These are phyloP conservation scores for Spicauda simplicius DNA, from an alignment of 2,888 invertebrate species.

Conservation along the genomic window DNA sequence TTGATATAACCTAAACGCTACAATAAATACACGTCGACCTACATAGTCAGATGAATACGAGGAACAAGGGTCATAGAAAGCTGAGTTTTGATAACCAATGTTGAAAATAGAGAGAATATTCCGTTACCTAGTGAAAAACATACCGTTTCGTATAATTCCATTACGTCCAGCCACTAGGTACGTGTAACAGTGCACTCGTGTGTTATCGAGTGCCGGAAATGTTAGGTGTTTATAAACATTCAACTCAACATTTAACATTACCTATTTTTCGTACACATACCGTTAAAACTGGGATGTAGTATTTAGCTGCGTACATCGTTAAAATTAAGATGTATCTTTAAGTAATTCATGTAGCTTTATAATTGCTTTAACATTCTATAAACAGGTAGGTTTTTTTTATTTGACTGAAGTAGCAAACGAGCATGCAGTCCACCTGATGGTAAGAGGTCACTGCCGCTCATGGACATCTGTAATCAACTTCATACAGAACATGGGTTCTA, in stretches of 20 bases:
- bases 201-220: conserved; percentile 15
- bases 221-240: conserved; percentile 23
- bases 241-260: not conserved
- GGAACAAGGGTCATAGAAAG: not conserved
- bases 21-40: not conserved
- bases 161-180: conserved; percentile 11
- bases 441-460: too few species aligned
- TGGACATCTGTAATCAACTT: too few species aligned
- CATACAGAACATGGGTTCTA: too few species aligned
- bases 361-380: too few species aligned
- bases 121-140: not conserved
- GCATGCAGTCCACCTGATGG: too few species aligned
- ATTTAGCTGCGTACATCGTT: too few species aligned
- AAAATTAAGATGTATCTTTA: too few species aligned
- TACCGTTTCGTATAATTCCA: conserved; percentile 40
- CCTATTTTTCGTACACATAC: not conserved
- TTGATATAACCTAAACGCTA: not conserved
- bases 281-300: too few species aligned
- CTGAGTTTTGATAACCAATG: not conserved
- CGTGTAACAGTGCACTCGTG: not conserved
- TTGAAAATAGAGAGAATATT: conserved; percentile 3
- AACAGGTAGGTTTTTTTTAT: too few species aligned
- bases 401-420: too few species aligned
- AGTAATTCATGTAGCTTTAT: too few species aligned
- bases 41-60: too few species aligned